phyloP scores from a whole-genome alignment of 2,888 invertebrate genomes.

The Macropis europaea region DNA sequence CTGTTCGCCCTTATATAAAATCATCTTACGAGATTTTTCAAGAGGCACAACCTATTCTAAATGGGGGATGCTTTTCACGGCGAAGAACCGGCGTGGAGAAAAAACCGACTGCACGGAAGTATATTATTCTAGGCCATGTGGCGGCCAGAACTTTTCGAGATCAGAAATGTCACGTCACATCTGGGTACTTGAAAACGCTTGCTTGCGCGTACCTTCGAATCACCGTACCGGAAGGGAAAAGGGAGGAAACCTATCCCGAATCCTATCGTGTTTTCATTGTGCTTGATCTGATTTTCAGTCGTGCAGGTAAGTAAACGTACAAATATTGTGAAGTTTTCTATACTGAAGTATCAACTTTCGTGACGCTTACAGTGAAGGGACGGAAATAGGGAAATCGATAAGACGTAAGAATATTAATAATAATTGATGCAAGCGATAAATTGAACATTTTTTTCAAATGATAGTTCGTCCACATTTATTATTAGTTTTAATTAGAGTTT shows the following conservation, averaged over 20 bases:
- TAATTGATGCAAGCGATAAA: too few species aligned
- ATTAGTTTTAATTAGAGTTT: too few species aligned
- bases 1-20: slow-evolving; percentile 46
- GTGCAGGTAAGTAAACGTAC: too few species aligned
- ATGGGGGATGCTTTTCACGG: slow-evolving; percentile 28
- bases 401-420: too few species aligned
- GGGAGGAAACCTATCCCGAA: neutral
- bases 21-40: slow-evolving; percentile 40
- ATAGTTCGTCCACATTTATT: too few species aligned
- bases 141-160: slow-evolving; percentile 37
- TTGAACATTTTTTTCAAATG: too few species aligned
- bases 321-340: too few species aligned
- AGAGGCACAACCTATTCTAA: slow-evolving; percentile 25
- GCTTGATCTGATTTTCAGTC: neutral
- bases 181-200: slow-evolving; percentile 6
- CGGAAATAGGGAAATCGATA: too few species aligned
- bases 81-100: slow-evolving; percentile 12
- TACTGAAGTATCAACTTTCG: too few species aligned
- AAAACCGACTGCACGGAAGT: slow-evolving; percentile 41
- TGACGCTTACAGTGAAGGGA: too few species aligned
- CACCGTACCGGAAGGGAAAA: slow-evolving; percentile 6
- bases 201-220: neutral
- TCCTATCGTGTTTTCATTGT: neutral
- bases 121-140: slow-evolving; percentile 55
- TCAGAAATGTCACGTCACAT: slow-evolving; percentile 19